Conservation (phyloP, 1,140 invertebrate species). For the Nasonia giraulti region DNA sequence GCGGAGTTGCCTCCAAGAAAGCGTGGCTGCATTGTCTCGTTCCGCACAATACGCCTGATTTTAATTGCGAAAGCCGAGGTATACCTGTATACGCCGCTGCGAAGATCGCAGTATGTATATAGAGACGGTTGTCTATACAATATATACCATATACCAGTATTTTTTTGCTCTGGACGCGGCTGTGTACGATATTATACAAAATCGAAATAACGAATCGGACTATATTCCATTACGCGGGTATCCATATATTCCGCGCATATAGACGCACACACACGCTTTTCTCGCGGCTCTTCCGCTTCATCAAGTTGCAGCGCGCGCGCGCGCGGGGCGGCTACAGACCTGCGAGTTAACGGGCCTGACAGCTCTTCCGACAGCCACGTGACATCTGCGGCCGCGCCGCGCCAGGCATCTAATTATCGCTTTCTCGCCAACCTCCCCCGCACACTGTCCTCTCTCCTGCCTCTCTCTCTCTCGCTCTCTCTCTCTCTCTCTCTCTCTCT, state of each 20-base stretch:
- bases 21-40: no score
- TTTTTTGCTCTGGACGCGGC: no score
- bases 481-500: no score
- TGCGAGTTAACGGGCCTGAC: conserved; percentile 67
- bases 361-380: conserved; percentile 71
- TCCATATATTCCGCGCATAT: background rate
- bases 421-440: conserved; percentile 28
- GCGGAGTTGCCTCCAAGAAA: no score
- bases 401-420: conserved; percentile 70
- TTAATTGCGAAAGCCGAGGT: conserved; percentile 21
- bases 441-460: background rate
- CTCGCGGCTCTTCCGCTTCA: conserved; percentile 20
- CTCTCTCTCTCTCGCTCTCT: no score
- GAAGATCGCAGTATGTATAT: background rate
- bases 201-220: no score
- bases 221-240: background rate
- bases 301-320: conserved; percentile 12
- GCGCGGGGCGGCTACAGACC: conserved; percentile 42
- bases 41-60: background rate
- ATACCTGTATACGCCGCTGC: no score
- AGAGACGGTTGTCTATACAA: no score
- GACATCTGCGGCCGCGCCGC: conserved; percentile 69
- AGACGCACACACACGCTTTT: background rate
- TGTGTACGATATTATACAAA: no score
- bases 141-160: no score